Evolutionary conservation across 2,888 invertebrate genomes (phyloP).

Genomic region (Chloromyia formosa): DNA sequence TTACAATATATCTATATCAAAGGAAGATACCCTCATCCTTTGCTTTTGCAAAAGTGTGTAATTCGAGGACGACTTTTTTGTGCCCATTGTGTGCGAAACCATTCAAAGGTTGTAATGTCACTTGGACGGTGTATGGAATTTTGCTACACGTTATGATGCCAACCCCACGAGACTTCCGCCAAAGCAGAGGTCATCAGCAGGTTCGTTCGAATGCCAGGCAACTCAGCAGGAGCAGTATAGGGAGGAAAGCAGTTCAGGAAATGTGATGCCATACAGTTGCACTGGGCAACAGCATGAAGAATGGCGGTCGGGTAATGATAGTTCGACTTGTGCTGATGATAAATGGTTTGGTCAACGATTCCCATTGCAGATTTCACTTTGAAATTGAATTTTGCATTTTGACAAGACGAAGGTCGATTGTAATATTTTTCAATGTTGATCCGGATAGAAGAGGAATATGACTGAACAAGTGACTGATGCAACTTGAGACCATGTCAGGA

Average conservation of each 20-base stretch:
- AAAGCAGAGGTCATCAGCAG: not conserved
- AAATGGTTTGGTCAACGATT: slow-evolving; percentile 3
- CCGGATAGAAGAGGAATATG: too few species aligned
- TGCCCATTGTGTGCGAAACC: not conserved
- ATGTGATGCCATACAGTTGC: not conserved
- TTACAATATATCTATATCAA: not conserved
- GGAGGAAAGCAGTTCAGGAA: not conserved
- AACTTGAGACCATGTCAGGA: too few species aligned
- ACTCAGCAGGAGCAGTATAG: too few species aligned
- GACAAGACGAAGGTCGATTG: not conserved
- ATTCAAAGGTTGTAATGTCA: not conserved
- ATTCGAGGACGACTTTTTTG: not conserved
- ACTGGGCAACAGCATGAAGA: not conserved
- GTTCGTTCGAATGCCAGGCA: not conserved
- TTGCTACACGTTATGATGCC: not conserved
- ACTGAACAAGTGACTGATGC: too few species aligned
- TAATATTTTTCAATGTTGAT: not conserved
- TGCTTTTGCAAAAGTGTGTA: not conserved
- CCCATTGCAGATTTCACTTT: slow-evolving; percentile 1
- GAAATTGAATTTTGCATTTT: slow-evolving; percentile 2
- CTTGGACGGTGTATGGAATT: too few species aligned
- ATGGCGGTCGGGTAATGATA: slow-evolving; percentile 3
- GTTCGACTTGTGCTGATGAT: not conserved
- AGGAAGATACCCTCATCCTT: not conserved
- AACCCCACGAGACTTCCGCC: not conserved